Percentiles rank a stretch among this genome's conserved stretches.
Evolutionary conservation across 2,888 invertebrate genomes (phyloP).

Genomic region (Amphipoea lucens): DNA sequence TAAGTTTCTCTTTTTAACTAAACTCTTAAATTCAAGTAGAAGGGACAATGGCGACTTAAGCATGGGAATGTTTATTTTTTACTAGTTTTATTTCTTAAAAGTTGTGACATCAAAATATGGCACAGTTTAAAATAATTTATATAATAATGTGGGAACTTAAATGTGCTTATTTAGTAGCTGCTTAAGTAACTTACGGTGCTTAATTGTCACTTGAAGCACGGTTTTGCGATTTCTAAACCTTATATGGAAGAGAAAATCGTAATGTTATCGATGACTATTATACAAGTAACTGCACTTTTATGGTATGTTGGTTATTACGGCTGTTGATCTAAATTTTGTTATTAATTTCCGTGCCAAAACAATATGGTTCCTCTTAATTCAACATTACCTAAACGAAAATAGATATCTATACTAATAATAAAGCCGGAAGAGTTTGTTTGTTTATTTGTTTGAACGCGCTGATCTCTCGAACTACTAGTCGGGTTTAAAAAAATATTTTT

Average conservation of each 20-base stretch:
- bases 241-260: conserved; percentile 41
- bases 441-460: not conserved
- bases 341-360: not conserved
- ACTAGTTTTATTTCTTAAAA: conserved; percentile 19
- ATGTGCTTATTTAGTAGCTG: not conserved
- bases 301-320: conserved; percentile 14
- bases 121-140: conserved; percentile 45
- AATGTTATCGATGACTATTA: conserved; percentile 7
- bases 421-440: not conserved
- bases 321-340: conserved; percentile 14
- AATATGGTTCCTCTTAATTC: not conserved
- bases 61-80: conserved; percentile 53
- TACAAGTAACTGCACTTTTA: conserved; percentile 18
- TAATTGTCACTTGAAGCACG: conserved; percentile 5
- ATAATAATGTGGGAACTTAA: conserved; percentile 43
- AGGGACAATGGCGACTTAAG: conserved; percentile 55
- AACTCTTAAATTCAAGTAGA: conserved; percentile 47
- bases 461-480: too few species aligned
- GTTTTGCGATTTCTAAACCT: conserved; percentile 27
- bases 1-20: conserved; percentile 72
- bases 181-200: conserved; percentile 8
- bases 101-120: conserved; percentile 42
- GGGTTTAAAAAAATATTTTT: not conserved
- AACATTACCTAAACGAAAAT: not conserved
- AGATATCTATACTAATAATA: not conserved